Percentiles rank a stretch among this genome's conserved stretches.
Conservation (phyloP, 2,113 vertebrate genomes). For the Melozone crissalis region DNA sequence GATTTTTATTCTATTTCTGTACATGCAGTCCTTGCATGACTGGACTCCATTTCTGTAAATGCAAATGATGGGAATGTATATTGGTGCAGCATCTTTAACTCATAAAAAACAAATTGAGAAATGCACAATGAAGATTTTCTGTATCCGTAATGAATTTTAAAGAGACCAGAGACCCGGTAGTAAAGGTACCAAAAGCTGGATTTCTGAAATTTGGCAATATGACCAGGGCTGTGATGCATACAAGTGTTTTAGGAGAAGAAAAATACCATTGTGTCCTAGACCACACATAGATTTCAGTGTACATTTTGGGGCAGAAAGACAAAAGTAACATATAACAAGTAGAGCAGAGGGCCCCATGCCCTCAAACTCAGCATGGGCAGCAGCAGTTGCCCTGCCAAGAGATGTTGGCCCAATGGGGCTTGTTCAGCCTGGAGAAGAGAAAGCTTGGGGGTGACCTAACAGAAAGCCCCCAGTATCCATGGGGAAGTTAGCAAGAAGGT, state of each 20-base stretch:
- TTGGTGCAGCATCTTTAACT: not conserved
- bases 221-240: not conserved
- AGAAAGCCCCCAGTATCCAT: not conserved
- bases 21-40: not conserved
- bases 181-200: not conserved
- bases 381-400: not conserved
- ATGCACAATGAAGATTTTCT: not conserved
- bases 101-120: not conserved
- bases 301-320: not conserved
- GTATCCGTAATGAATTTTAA: not conserved
- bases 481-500: not conserved
- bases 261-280: not conserved
- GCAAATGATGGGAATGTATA: not conserved
- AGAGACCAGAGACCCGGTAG: not conserved
- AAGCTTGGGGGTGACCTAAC: not conserved
- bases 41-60: constrained; percentile 16
- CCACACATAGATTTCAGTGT: not conserved
- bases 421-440: not conserved
- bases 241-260: not conserved
- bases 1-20: constrained; percentile 16
- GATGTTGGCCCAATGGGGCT: not conserved
- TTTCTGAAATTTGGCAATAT: not conserved
- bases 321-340: not conserved
- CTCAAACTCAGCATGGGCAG: not conserved
- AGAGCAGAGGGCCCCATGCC: not conserved